phyloP scores from a whole-genome alignment of 2,888 invertebrate genomes.

The Cataglyphis albicans region DNA sequence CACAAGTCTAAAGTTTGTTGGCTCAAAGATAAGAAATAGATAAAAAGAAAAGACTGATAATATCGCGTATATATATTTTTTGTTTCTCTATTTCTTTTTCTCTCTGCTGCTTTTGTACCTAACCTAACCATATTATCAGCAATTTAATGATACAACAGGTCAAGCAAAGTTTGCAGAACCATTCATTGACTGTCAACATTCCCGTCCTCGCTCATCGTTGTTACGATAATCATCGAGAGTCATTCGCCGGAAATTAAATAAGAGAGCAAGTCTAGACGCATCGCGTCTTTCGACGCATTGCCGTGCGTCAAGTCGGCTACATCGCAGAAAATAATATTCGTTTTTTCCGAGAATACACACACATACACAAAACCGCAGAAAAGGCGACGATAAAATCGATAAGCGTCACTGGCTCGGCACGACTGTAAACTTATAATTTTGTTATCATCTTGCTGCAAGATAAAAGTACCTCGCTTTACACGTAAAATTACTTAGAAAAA shows the following conservation, averaged over 20 bases:
- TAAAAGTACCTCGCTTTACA: slow-evolving; percentile 18
- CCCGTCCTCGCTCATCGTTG: slow-evolving; percentile 21
- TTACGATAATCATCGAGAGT: slow-evolving; percentile 41
- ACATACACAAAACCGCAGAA: not conserved
- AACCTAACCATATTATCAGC: not conserved
- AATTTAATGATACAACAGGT: not conserved
- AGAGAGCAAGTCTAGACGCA: slow-evolving; percentile 51
- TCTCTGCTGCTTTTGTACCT: not conserved
- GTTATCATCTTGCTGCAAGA: slow-evolving; percentile 32
- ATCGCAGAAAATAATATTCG: not conserved
- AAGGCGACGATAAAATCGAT: slow-evolving; percentile 2
- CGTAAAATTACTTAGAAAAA: not conserved
- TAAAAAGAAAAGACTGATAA: not conserved
- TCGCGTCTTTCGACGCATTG: slow-evolving; percentile 40
- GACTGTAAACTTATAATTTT: not conserved
- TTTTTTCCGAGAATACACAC: not conserved
- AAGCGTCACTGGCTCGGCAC: not conserved
- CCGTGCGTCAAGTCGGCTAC: not conserved
- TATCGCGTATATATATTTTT: not conserved
- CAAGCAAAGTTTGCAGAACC: slow-evolving; percentile 17
- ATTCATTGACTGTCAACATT: slow-evolving; percentile 29
- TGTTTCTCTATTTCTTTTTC: not conserved
- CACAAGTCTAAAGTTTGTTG: not conserved
- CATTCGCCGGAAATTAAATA: slow-evolving; percentile 69
- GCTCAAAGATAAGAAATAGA: not conserved